These are phyloP conservation scores for Sinocyclocheilus grahami DNA, from an alignment of 2,113 vertebrate genomes.

Conservation along the genomic window DNA sequence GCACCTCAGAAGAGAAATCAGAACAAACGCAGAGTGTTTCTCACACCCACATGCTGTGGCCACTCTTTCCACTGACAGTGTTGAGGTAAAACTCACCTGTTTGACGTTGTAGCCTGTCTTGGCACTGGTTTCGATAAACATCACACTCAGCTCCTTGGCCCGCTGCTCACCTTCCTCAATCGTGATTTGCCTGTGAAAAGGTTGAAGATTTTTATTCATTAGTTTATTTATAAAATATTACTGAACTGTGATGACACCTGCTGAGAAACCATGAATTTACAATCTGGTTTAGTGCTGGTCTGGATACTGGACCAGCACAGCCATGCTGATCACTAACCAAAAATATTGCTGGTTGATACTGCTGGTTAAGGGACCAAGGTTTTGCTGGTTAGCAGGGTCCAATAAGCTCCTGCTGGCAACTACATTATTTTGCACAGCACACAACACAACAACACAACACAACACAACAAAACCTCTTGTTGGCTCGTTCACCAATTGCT, in stretches of 20 bases:
- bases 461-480: too few species aligned
- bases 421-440: too few species aligned
- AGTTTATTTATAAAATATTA: neutral
- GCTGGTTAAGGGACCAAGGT: neutral
- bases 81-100: conserved; percentile 67
- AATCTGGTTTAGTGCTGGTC: neutral
- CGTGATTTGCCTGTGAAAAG: conserved; percentile 83
- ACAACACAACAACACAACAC: too few species aligned
- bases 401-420: too few species aligned
- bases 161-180: conserved; percentile 90
- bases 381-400: neutral
- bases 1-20: conserved; percentile 39
- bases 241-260: neutral
- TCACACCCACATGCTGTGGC: conserved; percentile 6
- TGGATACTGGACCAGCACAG: neutral
- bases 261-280: neutral
- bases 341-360: neutral
- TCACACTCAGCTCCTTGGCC: conserved; percentile 90
- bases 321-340: neutral
- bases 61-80: neutral
- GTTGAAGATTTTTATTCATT: neutral
- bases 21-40: conserved; percentile 23
- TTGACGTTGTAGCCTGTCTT: conserved; percentile 82
- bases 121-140: conserved; percentile 89
- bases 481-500: too few species aligned